Evolutionary conservation across 2,888 invertebrate genomes (phyloP), one percentile per base, ranked within the genome.

Genomic region (Anagyrus pseudococci): DNA sequence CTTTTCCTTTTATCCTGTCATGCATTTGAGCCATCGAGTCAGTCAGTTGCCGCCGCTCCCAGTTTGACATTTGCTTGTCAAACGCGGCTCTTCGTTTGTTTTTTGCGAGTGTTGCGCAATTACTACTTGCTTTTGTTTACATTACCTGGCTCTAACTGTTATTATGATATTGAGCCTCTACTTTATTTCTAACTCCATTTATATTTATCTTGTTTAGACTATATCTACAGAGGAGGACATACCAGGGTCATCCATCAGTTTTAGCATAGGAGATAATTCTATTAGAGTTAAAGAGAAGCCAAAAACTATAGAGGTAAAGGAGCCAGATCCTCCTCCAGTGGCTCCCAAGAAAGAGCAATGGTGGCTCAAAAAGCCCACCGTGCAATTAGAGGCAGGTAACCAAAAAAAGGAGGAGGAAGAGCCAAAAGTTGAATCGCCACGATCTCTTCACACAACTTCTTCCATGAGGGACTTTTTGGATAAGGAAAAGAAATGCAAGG

Each of bases 381-480:
- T 67, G 4, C 71, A 69, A 46, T 43, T 76, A 4, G 75, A 73
- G 19, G 4, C 68, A 19, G 52, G 69, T 13, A 65, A 29, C 10
- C 44, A 58, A 2, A 69, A 68, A 66, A 74, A 72, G 15, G 29
- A 50, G 2, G 71, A 69, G 3, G 19, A 33, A 8, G 29, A 58
- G n/a, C n/a, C n/a, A 17, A 60, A 58, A 15, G 19, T 2, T 4
- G 61, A 67, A 37, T 67, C 69, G 4, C 69, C 71, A 71, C 68
- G 55, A 67, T 69, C 26, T 75, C 74, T 4, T 4, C 77, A 78
- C 23, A 67, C 72, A 50, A 79, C 73, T 48, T 76, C 78, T 46
- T 79, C 79, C 3, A 77, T 77, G 74, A 75, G 73, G 62, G 79
- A 79, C 26, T 80, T 80, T 70, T 69, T 80, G 3, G 74, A 75